Evolutionary conservation across 2,797 vertebrate species (phyloP), one percentile per base, ranked within the genome.

Genomic region (Philypnodon macrostomus): DNA sequence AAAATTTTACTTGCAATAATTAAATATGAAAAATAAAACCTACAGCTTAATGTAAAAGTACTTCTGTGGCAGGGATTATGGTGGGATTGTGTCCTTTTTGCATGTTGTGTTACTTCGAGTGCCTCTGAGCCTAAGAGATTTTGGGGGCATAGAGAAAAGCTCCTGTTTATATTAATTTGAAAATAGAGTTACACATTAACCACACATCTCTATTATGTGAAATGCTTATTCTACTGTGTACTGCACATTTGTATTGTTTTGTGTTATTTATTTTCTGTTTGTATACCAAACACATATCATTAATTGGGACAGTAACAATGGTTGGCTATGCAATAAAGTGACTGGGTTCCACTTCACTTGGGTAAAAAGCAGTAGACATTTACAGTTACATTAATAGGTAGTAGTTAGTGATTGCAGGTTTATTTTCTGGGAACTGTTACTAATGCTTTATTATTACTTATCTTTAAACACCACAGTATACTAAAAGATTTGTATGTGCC

Each of bases 81-180:
- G 34, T 52, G 47, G 23, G 26, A 15, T 23, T 17, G 5, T 18
- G 19, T 57, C 11, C 30, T 24, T 19, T 16, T 19, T 16, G 30
- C 58, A 44, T 66, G 67, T 58, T 21, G 21, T 17, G 52, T 53
- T 52, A 48, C 59, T 63, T 48, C 48, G 67, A 74, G 81, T 76
- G 80, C 73, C 79, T 83, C 69, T 46, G 57, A 74, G 58, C 32
- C 60, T 45, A 74, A 72, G 47, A 44, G 47, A 66, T 27, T 54
- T 51, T 67, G 26, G 44, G 45, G 65, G 40, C 41, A 53, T 53
- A 52, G 15, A 52, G 15, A n/a, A 29, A 14, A 9, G 12, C 11
- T 23, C 14, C 21, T 24, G 46, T 57, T 9, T 8, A 29, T 23
- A 23, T 23, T 23, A 23, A 23, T 23, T 23, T 3, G 21, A 3